Conservation (phyloP, 2,888 invertebrate species). For the Latrodectus elegans region DNA sequence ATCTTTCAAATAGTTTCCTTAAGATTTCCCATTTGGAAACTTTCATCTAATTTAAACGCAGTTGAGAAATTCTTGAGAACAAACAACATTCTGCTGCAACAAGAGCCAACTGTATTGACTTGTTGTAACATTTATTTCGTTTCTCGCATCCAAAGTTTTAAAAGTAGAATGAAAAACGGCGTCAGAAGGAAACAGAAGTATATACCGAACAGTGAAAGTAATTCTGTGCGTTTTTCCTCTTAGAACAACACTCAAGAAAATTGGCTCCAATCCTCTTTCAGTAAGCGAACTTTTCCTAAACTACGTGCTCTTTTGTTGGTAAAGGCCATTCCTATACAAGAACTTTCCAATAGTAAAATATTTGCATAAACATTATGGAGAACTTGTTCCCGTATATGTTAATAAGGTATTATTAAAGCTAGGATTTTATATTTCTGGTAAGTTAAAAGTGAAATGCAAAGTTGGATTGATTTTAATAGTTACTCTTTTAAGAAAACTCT, state of each 20-base stretch:
- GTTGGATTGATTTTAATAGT: too few species aligned
- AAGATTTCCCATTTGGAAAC: background rate
- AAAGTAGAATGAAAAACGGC: background rate
- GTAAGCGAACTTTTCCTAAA: background rate
- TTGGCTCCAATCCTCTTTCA: constrained; percentile 9
- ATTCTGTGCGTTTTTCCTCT: background rate
- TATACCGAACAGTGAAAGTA: background rate
- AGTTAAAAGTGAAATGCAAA: too few species aligned
- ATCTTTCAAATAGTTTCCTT: background rate
- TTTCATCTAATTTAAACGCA: background rate
- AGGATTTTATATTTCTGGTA: too few species aligned
- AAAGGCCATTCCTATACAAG: background rate
- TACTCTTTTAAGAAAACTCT: too few species aligned
- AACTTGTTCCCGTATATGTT: too few species aligned
- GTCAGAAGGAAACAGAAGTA: background rate
- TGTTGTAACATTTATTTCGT: background rate
- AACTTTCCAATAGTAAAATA: background rate
- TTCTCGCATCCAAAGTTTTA: background rate
- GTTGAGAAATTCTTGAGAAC: background rate
- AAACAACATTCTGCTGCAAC: background rate
- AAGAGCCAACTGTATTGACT: background rate
- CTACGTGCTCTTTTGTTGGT: background rate
- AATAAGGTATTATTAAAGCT: too few species aligned
- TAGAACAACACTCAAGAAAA: constrained; percentile 30
- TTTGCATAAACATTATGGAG: background rate